Conservation (phyloP, 2,888 invertebrate genomes). For the Cremastinae sp. region DNA sequence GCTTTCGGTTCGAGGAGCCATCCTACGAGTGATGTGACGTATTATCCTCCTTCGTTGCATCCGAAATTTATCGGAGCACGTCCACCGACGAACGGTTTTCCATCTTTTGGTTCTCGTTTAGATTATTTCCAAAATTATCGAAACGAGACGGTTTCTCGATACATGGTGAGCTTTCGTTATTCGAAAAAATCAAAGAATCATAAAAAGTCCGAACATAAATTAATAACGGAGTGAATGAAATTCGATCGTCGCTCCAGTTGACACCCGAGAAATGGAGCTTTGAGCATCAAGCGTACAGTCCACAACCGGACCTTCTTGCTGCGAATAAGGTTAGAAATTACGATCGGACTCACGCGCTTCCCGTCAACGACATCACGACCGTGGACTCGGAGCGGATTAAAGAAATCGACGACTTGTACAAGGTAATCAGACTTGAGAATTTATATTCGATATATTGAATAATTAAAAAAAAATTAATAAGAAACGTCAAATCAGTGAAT, state of each 20-base stretch:
- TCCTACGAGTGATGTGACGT: constrained; percentile 23
- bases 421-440: no score
- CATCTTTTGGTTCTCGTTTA: constrained; percentile 67
- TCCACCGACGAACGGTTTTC: constrained; percentile 74
- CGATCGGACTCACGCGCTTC: constrained; percentile 74
- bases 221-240: constrained; percentile 76
- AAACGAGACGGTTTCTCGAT: constrained; percentile 79
- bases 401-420: constrained; percentile 81
- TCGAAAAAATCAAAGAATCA: no score
- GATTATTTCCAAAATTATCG: constrained; percentile 79
- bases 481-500: no score
- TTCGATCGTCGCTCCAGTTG: no score
- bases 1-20: background rate
- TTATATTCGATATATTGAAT: no score
- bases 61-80: constrained; percentile 77
- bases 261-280: constrained; percentile 79
- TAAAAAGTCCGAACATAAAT: no score
- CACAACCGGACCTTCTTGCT: constrained; percentile 36
- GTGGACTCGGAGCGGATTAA: constrained; percentile 75
- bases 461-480: no score
- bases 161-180: constrained; percentile 76
- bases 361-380: constrained; percentile 76
- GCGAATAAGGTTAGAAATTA: constrained; percentile 40
- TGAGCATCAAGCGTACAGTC: constrained; percentile 66
- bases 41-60: constrained; percentile 47